Evolutionary conservation across 2,113 vertebrate genomes (phyloP), one percentile per base, ranked within the genome.

Genomic region (Xiphophorus maculatus): DNA sequence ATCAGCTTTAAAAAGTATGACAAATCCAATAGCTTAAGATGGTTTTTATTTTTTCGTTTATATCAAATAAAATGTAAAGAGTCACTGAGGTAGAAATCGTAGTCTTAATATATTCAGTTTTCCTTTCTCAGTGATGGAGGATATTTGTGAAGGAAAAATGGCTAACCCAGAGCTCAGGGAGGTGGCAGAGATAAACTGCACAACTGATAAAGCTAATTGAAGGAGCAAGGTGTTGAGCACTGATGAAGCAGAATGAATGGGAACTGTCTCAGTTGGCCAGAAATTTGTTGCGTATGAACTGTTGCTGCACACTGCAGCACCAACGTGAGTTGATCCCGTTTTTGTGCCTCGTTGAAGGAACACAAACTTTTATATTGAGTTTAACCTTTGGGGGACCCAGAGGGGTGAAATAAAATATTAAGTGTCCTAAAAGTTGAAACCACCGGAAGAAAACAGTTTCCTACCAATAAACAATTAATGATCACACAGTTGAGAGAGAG

Each of bases 181-280:
- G 29, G 29, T 63, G 62, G 64, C 35, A 66, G 64, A 66, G 64
- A 66, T 42, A 42, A 66, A 27, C 65, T 27, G 35, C 22, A 25
- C 22, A 42, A 28, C 62, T 42, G 65, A 27, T 42, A 40, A 42
- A 40, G n/a, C 15, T 42, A 66, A 66, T 28, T 66, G 35, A 42
- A 40, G 63, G 30, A 35, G 63, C 10, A 33, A 65, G 37, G 33
- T 35, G 63, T 19, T 35, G 30, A 58, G 29, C 30, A 37, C 32
- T 65, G 63, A 27, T 66, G 22, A 40, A 40, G 17, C 30, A 66
- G 25, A 42, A 10, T 42, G 12, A 40, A n/a, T 7, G 27, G 3
- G n/a, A n/a, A n/a, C 33, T 22, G 25, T 27, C 35, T 66, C 65
- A 42, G 65, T 4, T 66, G 35, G 28, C 35, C 35, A 42, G 35